These are phyloP conservation scores for Scyliorhinus canicula DNA, from an alignment of 2,797 vertebrate species.

Conservation along the genomic window DNA sequence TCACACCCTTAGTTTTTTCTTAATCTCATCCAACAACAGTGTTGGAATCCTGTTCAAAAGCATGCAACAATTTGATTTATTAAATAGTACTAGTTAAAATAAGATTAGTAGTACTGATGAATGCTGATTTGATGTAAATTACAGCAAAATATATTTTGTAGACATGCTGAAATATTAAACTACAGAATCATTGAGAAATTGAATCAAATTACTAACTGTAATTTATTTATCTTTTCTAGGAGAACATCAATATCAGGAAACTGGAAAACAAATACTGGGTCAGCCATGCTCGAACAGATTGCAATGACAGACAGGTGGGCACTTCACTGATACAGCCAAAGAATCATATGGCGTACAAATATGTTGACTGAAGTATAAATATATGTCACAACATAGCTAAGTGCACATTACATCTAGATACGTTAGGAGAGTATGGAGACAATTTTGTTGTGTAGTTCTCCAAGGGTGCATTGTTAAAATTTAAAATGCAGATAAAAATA, in stretches of 20 bases:
- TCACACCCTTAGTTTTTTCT: background rate
- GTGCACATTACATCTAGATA: background rate
- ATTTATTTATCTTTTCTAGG: constrained; percentile 58
- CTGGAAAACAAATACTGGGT: constrained; percentile 97
- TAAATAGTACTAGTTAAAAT: background rate
- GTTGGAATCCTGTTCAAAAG: background rate
- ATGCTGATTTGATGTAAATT: background rate
- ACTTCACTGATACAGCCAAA: background rate
- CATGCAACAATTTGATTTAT: background rate
- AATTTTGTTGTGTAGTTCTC: background rate
- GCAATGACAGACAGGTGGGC: constrained; percentile 98
- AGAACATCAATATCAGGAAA: constrained; percentile 97
- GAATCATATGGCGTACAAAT: background rate
- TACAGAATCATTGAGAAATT: background rate
- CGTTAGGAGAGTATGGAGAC: background rate
- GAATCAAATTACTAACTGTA: background rate
- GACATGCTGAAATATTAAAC: background rate
- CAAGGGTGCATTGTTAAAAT: background rate
- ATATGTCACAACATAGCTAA: background rate
- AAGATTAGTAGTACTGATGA: background rate
- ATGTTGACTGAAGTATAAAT: background rate
- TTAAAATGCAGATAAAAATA: background rate
- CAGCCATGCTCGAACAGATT: constrained; percentile 97
- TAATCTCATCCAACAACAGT: background rate
- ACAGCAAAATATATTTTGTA: background rate